Conservation (phyloP, 2,113 vertebrate genomes). For the Electrona antarctica region DNA sequence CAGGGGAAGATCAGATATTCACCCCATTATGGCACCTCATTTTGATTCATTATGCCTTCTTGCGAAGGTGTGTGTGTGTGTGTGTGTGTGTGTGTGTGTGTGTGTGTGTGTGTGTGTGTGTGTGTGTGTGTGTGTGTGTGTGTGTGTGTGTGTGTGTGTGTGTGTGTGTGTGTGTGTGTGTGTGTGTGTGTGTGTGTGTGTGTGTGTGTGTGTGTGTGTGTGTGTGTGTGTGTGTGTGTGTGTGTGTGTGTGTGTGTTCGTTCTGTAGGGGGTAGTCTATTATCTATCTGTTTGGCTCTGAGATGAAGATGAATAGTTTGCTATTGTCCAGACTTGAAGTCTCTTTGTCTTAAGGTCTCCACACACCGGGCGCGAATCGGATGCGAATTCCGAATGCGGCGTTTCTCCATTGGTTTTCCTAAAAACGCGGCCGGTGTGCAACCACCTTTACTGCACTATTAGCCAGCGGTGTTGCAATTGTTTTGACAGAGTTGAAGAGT, state of each 20-base stretch:
- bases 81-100: conserved; percentile 26
- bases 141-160: conserved; percentile 9
- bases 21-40: conserved; percentile 47
- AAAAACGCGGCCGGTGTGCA: too few relatives aligned
- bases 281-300: too few relatives aligned
- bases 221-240: background rate
- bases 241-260: background rate
- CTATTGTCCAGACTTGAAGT: too few relatives aligned
- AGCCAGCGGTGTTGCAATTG: too few relatives aligned
- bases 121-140: conserved; percentile 2
- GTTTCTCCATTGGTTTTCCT: too few relatives aligned
- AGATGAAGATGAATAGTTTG: too few relatives aligned
- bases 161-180: conserved; percentile 15
- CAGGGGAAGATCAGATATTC: conserved; percentile 43
- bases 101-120: background rate
- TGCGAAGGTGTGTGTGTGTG: background rate
- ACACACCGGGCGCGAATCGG: too few relatives aligned
- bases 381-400: too few relatives aligned
- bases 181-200: conserved; percentile 2
- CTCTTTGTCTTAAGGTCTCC: too few relatives aligned
- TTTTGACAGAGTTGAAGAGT: too few relatives aligned
- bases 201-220: background rate
- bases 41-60: conserved; percentile 44
- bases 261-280: too few relatives aligned
- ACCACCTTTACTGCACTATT: too few relatives aligned